Evolutionary conservation across 2,797 vertebrate species (phyloP).

Genomic region (Poecilia wingei): DNA sequence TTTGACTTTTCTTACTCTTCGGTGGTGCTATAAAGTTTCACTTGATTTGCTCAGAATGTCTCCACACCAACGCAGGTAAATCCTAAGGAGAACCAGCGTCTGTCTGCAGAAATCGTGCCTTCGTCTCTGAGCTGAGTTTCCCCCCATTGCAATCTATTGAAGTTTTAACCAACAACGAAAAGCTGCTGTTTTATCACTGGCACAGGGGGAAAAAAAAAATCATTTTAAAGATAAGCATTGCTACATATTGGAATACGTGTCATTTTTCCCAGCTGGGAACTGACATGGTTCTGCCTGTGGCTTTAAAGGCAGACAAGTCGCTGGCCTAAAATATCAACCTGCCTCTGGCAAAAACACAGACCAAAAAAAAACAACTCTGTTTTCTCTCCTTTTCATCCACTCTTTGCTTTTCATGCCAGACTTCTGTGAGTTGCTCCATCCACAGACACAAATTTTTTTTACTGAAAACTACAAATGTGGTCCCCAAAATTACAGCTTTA

Average conservation of each 20-base stretch:
- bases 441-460: neutral
- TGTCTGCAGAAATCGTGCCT: neutral
- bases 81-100: neutral
- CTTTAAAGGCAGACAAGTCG: slow-evolving; percentile 9
- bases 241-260: neutral
- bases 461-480: neutral
- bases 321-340: slow-evolving; percentile 25
- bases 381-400: slow-evolving; percentile 1
- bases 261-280: slow-evolving; percentile 2
- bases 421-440: neutral
- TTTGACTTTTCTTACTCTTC: neutral
- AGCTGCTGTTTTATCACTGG: neutral
- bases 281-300: slow-evolving; percentile 15
- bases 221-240: slow-evolving; percentile 2
- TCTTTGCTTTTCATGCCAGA: neutral
- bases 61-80: neutral
- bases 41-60: neutral
- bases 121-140: neutral
- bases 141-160: neutral
- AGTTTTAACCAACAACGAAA: neutral
- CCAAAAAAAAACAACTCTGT: neutral
- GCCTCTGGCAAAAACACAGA: slow-evolving; percentile 22
- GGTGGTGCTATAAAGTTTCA: neutral
- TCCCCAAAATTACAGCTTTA: neutral
- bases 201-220: neutral